phyloP scores from a whole-genome alignment of 2,888 invertebrate genomes.

The Hemaris fuciformis region DNA sequence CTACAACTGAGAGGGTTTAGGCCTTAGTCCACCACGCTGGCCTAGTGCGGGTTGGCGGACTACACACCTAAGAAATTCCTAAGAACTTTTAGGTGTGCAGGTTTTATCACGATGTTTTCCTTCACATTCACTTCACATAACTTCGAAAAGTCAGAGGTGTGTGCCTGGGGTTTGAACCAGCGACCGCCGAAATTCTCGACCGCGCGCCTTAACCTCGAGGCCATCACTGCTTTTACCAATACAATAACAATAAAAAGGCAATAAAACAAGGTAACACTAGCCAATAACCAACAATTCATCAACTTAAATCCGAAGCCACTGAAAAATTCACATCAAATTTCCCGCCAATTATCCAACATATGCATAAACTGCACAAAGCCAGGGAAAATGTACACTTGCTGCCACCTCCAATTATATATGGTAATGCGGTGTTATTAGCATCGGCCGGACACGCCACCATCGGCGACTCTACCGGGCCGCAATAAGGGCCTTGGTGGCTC shows the following conservation, averaged over 20 bases:
- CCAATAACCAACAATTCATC: background rate
- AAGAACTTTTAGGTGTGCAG: too few species aligned
- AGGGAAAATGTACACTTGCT: conserved; percentile 60
- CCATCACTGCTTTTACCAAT: too few species aligned
- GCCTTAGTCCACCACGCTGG: too few species aligned
- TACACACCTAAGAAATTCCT: too few species aligned
- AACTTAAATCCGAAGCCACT: conserved; percentile 18
- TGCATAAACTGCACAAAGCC: conserved; percentile 24
- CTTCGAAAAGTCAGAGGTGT: too few species aligned
- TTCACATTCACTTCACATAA: too few species aligned
- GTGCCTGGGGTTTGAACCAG: too few species aligned
- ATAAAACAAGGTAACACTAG: background rate
- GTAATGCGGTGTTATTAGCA: conserved; percentile 13
- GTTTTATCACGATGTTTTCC: too few species aligned
- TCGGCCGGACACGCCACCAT: background rate
- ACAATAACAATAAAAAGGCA: background rate
- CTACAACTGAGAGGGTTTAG: too few species aligned
- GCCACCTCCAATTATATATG: conserved; percentile 46
- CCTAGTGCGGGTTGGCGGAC: too few species aligned
- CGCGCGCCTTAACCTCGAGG: too few species aligned
- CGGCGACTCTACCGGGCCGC: background rate
- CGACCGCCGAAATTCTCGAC: too few species aligned
- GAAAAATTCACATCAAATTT: conserved; percentile 34
- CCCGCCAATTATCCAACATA: conserved; percentile 23
- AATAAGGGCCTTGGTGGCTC: background rate